These are phyloP conservation scores for Gyrodactylus salaris DNA, from an alignment of 1,140 invertebrate genomes.

Conservation along the genomic window DNA sequence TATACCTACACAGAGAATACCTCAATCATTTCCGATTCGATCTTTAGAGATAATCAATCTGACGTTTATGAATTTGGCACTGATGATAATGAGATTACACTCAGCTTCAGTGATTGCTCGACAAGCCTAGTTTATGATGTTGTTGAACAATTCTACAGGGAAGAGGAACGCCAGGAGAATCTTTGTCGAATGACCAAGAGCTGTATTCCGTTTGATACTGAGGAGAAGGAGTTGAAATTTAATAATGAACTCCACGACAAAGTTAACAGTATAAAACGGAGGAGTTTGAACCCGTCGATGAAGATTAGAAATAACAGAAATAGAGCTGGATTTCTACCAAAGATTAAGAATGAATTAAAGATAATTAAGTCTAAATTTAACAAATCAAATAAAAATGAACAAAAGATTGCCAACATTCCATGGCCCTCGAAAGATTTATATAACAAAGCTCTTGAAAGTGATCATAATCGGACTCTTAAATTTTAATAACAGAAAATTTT, in stretches of 20 bases:
- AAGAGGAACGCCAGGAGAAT: background rate
- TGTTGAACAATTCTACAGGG: background rate
- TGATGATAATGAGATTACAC: background rate
- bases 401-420: background rate
- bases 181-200: background rate
- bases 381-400: background rate
- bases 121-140: background rate
- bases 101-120: background rate
- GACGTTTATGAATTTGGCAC: background rate
- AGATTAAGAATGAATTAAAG: background rate
- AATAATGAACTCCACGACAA: background rate
- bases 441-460: background rate
- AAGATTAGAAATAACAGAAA: background rate
- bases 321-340: background rate
- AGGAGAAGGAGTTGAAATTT: background rate
- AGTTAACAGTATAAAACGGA: background rate
- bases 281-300: background rate
- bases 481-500: too few species aligned
- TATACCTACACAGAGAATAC: background rate
- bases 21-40: background rate
- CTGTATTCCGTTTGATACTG: too few species aligned
- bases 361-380: background rate
- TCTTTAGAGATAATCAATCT: too few species aligned
- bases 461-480: too few species aligned
- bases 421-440: background rate